Base-by-base conservation (phyloP, 1,140 invertebrate species). In the Drosophila asahinai region DNA sequence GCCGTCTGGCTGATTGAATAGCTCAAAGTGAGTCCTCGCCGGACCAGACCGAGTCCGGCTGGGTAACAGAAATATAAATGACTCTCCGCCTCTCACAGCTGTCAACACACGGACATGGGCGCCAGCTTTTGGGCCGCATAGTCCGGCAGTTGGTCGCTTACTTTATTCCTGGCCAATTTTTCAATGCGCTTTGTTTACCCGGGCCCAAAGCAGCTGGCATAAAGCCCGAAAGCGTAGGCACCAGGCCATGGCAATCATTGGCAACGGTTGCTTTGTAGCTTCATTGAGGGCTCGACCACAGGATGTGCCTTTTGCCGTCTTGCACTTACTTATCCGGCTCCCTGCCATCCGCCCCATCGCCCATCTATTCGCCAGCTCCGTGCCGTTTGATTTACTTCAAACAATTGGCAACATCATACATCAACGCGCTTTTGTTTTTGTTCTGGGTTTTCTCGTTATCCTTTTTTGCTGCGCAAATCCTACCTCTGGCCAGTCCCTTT, bases 371-470 rank as follows among this genome's bases (percentile, higher is more conserved):
- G 15, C 42, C 36, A 57, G 48, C 63, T 80, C 80, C 62, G 71
- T 73, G 59, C 78, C 78, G 79, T 90, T 89, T 90, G 86, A 89
- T 89, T 89, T 89, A 89, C 81, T 89, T 89, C 86, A 90, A 90
- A 89, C 86, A 89, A 89, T 89, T 89, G 86, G 86, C 86, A 89
- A 89, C 86, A 89, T 90, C 86, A 89, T 89, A 89, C 86, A 89
- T 89, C 86, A 89, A 90, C 86, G 86, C 87, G 81, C 75, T 71
- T 83, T 71, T 71, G 60, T 61, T 54, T 80, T 73, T 66, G 68
- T 70, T 63, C 55, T 64, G 40, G 40, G 64, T 68, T 62, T 43
- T 64, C 67, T 77, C 60, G 64, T 80, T 73, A 57, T 73, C 47
- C 74, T 59, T 71, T 74, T 77, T 51, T 54, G 54, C 33, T 43